Conservation (phyloP, 2,797 vertebrate species). For the Silurus lanzhouensis region DNA sequence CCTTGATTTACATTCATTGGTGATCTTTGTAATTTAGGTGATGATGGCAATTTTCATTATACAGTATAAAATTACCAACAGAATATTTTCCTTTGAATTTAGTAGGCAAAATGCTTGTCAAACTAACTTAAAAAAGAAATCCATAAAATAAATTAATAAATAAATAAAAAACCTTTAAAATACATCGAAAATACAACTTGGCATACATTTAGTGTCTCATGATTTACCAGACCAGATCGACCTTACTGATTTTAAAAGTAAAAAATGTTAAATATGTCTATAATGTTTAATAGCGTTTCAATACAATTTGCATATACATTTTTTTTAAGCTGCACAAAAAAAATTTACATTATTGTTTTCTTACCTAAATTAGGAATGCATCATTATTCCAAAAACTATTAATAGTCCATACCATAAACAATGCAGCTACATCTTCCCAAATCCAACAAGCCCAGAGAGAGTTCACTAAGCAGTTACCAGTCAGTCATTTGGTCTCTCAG, state of each 20-base stretch:
- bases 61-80: not conserved
- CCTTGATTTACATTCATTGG: not conserved
- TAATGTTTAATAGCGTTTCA: not conserved
- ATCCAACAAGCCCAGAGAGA: slow-evolving; percentile 9
- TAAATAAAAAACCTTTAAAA: no score
- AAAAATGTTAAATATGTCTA: not conserved
- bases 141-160: no score
- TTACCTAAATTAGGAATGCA: not conserved
- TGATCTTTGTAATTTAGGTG: not conserved
- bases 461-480: slow-evolving; percentile 18
- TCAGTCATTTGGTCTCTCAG: slow-evolving; percentile 33
- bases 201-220: not conserved
- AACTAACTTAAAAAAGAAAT: not conserved
- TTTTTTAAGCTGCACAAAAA: not conserved
- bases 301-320: not conserved
- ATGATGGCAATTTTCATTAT: not conserved
- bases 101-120: not conserved
- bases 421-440: not conserved
- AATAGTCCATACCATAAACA: no score
- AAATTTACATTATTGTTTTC: not conserved
- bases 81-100: not conserved
- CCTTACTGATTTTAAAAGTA: no score
- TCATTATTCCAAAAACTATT: not conserved
- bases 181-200: not conserved
- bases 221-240: not conserved